Conservation (phyloP, 2,888 invertebrate species). For the Agrotis exclamationis region DNA sequence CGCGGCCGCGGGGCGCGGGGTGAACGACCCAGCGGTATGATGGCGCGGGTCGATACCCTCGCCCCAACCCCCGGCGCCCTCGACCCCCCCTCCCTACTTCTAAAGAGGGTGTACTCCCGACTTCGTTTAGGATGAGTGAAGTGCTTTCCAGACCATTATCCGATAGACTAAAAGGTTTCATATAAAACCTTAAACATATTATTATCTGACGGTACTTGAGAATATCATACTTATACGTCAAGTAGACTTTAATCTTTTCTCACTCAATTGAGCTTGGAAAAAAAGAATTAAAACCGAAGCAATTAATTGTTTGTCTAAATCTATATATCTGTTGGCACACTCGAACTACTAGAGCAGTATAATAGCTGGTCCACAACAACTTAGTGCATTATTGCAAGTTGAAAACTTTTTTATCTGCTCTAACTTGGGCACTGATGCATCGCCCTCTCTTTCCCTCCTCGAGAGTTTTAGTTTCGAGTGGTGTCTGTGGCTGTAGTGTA, state of each 20-base stretch:
- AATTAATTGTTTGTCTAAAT: conserved; percentile 10
- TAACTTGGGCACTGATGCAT: conserved; percentile 51
- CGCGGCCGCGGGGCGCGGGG: conserved; percentile 82
- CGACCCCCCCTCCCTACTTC: conserved; percentile 61
- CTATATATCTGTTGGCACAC: background rate
- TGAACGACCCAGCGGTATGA: conserved; percentile 84
- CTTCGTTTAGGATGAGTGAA: conserved; percentile 79
- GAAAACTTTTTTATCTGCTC: conserved; percentile 56
- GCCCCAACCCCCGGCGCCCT: conserved; percentile 61
- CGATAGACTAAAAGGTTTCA: conserved; percentile 74
- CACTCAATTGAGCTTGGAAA: background rate
- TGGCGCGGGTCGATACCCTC: conserved; percentile 86
- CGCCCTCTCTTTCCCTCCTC: conserved; percentile 51
- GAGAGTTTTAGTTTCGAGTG: conserved; percentile 60
- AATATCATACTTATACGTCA: conserved; percentile 21
- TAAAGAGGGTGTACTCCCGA: conserved; percentile 74
- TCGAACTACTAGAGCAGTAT: conserved; percentile 5
- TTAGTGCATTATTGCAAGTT: conserved; percentile 60
- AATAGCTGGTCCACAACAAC: conserved; percentile 40
- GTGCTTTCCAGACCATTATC: conserved; percentile 76
- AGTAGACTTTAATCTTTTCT: background rate
- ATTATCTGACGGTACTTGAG: conserved; percentile 59
- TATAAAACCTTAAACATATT: conserved; percentile 70
- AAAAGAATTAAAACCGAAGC: conserved; percentile 3
- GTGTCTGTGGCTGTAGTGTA: conserved; percentile 48